phyloP scores from a whole-genome alignment of 2,113 vertebrate species.

The Ramphastos sulfuratus region DNA sequence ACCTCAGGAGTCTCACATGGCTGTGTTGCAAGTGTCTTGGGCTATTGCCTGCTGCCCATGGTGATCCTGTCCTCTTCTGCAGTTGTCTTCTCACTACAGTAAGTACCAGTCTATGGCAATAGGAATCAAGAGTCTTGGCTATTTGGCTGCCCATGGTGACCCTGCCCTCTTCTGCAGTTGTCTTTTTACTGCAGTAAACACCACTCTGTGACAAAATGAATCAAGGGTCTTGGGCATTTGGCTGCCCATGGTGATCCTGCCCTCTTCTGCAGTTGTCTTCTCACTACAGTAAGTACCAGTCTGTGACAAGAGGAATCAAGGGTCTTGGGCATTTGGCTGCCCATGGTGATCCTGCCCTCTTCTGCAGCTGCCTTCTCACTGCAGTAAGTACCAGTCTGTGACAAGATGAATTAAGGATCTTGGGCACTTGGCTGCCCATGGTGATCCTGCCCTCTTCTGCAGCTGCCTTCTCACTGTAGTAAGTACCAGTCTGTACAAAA shows the following conservation, averaged over 20 bases:
- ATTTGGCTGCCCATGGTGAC: conserved; percentile 89
- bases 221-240: conserved; percentile 88
- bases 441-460: too few relatives aligned
- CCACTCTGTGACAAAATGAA: neutral
- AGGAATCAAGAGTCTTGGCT: conserved; percentile 80
- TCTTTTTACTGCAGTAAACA: conserved; percentile 87
- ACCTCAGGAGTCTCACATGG: conserved; percentile 77
- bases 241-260: conserved; percentile 87
- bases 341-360: conserved; percentile 84
- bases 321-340: conserved; percentile 87
- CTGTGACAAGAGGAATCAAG: conserved; percentile 55
- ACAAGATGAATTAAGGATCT: neutral
- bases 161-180: conserved; percentile 78
- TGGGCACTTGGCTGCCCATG: too few relatives aligned
- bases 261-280: conserved; percentile 77
- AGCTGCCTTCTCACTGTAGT: too few relatives aligned
- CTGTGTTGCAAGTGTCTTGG: conserved; percentile 87
- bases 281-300: conserved; percentile 83
- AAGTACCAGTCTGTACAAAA: too few relatives aligned
- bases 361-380: too few relatives aligned
- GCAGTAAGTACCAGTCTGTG: too few relatives aligned
- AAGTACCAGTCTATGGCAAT: conserved; percentile 56
- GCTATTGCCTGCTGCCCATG: conserved; percentile 90
- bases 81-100: conserved; percentile 84
- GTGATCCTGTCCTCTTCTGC: conserved; percentile 82